Percentiles rank a stretch among this genome's conserved stretches.
Evolutionary conservation across 2,113 vertebrate genomes (phyloP).

Genomic region (Myotis lucifugus): DNA sequence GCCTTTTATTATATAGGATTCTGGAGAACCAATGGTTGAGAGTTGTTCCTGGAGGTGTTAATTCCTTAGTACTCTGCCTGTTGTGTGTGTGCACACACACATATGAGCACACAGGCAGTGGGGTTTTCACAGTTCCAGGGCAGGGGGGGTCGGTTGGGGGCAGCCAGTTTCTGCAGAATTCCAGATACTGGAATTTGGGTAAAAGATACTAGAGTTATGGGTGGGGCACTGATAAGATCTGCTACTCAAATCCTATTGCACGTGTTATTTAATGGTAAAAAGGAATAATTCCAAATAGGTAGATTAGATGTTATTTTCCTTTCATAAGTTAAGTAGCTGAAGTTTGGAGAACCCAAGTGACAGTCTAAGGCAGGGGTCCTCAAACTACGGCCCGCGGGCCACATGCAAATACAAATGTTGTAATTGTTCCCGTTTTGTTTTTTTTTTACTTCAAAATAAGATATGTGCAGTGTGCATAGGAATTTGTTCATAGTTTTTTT

Average conservation of each 20-base stretch:
- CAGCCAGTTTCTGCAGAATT: not conserved
- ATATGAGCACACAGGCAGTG: not conserved
- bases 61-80: not conserved
- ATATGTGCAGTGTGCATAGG: too few relatives aligned
- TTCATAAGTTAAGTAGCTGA: not conserved
- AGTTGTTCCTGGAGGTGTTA: not conserved
- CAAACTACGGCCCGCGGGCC: too few relatives aligned
- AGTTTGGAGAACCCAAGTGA: not conserved
- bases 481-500: too few relatives aligned
- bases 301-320: not conserved
- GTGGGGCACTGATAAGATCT: not conserved
- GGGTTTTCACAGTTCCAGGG: too few relatives aligned
- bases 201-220: not conserved
- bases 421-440: too few relatives aligned
- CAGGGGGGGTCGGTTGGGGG: accelerated
- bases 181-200: not conserved
- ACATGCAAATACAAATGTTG: too few relatives aligned
- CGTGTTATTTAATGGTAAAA: not conserved
- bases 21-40: not conserved
- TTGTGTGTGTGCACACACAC: not conserved
- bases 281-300: not conserved
- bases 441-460: too few relatives aligned
- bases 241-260: not conserved
- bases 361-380: not conserved
- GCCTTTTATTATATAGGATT: not conserved